Evolutionary conservation across 2,888 invertebrate genomes (phyloP), one percentile per base, ranked within the genome.

Genomic region (Leptothorax acervorum): DNA sequence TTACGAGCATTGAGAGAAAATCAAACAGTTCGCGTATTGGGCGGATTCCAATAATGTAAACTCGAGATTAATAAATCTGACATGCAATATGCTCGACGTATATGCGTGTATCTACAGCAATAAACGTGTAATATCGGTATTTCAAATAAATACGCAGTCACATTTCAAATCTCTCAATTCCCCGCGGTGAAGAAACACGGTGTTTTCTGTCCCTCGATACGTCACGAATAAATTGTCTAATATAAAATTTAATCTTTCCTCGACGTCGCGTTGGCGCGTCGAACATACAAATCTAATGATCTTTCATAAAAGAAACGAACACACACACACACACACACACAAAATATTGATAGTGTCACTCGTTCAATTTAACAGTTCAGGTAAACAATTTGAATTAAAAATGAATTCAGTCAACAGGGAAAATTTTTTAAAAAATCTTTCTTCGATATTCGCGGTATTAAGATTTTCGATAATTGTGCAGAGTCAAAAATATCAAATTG

Each of bases 51-150:
- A 90, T 90, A 90, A 85, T 76, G 73, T 71, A 71, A 84, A 75
- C 84, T 71, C 84, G 63, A 85, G 85, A 90, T 90, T 88, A 90
- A 87, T 88, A 90, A 87, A 88, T 88, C 86, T 60, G 18, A 57
- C 82, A 68, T 73, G 63, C 70, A 70, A 62, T 65, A 51, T 35
- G 78, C 81, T 75, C 57, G 62, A 66, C 35, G 42, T 63, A 53
- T 23, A 53, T 23, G 42, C 31, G 18, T 18, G 51, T 42, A 62
- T 62, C 39, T 63, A 60, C 28, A 71, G 31, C 51, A 35, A 18
- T 84, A 31, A 48, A 18, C 5, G 35, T 4, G 55, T 15, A 76
- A 71, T 74, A 84, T 76, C 70, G 62, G 39, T 35, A 45, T 81
- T 81, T 28, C 51, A 55, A 60, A 68, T 35, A 68, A 70, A 83